Conservation (phyloP, 2,113 vertebrate species). For the Gracilinanus agilis region DNA sequence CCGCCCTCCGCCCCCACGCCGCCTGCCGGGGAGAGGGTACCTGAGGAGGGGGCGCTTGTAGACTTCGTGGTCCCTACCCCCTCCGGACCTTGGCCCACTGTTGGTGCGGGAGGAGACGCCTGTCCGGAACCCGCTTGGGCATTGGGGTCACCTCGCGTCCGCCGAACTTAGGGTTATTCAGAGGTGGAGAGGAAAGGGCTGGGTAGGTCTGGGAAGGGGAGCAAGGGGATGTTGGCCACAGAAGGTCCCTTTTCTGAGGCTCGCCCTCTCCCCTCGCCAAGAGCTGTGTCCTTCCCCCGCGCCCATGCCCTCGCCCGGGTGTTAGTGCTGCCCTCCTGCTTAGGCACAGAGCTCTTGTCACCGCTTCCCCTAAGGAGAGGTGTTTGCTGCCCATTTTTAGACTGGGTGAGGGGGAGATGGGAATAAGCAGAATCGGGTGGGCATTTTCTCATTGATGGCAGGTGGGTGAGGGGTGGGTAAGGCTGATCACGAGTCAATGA, state of each 20-base stretch:
- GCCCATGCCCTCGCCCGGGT: not conserved
- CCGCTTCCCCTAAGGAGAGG: not conserved
- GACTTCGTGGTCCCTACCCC: too few species aligned
- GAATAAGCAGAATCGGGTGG: not conserved
- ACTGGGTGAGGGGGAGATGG: not conserved
- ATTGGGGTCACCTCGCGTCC: not conserved
- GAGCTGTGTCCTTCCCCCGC: not conserved
- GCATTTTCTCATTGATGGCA: not conserved
- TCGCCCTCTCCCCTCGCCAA: not conserved
- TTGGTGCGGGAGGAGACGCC: too few species aligned
- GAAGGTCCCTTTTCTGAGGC: constrained; percentile 46
- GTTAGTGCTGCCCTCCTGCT: constrained; percentile 18
- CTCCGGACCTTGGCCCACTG: not conserved
- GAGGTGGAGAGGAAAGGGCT: not conserved
- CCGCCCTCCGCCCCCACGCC: constrained; percentile 19
- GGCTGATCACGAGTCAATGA: not conserved
- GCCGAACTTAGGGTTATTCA: not conserved
- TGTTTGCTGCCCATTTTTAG: not conserved
- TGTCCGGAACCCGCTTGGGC: not conserved
- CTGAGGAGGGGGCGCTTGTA: too few species aligned
- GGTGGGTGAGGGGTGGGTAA: not conserved
- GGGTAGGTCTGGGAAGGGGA: too few species aligned
- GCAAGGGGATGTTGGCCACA: not conserved
- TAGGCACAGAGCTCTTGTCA: not conserved
- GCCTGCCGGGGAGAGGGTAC: not conserved